phyloP scores from a whole-genome alignment of 1,140 invertebrate species.

The Neuroterus valhalla region DNA sequence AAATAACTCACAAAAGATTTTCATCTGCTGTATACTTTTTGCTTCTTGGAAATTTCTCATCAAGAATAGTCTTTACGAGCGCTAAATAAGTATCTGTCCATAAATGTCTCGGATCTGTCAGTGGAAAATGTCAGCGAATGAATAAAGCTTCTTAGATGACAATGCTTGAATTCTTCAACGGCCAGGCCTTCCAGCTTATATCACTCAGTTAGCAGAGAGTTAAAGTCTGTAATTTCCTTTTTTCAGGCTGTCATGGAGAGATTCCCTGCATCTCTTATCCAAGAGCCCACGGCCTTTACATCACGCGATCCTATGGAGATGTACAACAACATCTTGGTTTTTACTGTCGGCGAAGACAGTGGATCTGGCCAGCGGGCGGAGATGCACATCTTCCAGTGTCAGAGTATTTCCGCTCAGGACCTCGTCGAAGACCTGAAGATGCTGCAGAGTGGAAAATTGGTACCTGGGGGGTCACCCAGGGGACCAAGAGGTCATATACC shows the following conservation, averaged over 20 bases:
- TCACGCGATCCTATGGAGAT: slow-evolving; percentile 96
- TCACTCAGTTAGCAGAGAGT: background rate
- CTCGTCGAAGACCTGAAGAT: slow-evolving; percentile 91
- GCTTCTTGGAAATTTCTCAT: no score
- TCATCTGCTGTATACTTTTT: no score
- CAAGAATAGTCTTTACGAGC: no score
- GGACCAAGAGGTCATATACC: slow-evolving; percentile 74
- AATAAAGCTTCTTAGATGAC: no score
- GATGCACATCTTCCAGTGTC: slow-evolving; percentile 99
- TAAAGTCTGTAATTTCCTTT: slow-evolving; percentile 29
- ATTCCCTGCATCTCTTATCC: slow-evolving; percentile 93
- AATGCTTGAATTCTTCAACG: no score
- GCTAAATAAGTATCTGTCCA: no score
- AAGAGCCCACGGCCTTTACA: slow-evolving; percentile 97
- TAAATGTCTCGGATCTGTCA: no score
- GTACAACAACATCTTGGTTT: slow-evolving; percentile 99
- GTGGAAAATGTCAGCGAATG: no score
- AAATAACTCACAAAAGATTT: no score
- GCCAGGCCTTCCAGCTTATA: background rate
- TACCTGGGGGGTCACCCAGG: slow-evolving; percentile 75
- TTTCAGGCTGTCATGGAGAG: slow-evolving; percentile 94
- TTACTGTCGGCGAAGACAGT: slow-evolving; percentile 87
- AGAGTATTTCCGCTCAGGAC: slow-evolving; percentile 89
- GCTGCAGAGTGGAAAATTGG: slow-evolving; percentile 83
- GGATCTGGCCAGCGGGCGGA: slow-evolving; percentile 83